Conservation (phyloP, 2,888 invertebrate genomes). For the Synergus gifuensis region DNA sequence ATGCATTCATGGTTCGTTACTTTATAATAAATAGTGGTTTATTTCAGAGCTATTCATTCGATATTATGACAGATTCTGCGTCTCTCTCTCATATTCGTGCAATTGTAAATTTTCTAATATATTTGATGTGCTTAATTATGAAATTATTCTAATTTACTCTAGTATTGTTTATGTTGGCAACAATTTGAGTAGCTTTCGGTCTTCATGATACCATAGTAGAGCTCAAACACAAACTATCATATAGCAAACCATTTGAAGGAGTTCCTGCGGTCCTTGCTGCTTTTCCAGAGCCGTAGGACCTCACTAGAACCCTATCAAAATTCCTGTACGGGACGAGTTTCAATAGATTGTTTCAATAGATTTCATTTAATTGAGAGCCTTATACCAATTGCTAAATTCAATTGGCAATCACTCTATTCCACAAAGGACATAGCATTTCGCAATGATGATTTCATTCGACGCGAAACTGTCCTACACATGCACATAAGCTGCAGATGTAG, state of each 20-base stretch:
- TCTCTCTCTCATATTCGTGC: neutral
- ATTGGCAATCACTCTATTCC: conserved; percentile 19
- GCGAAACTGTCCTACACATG: conserved; percentile 24
- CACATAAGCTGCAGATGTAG: conserved; percentile 27
- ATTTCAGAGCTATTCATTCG: neutral
- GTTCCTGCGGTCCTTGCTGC: no score
- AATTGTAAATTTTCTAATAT: neutral
- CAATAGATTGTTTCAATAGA: no score
- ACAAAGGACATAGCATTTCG: conserved; percentile 24
- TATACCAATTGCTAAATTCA: neutral
- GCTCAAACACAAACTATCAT: no score
- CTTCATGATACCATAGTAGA: no score
- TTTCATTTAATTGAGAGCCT: neutral
- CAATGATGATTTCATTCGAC: conserved; percentile 26
- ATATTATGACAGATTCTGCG: neutral
- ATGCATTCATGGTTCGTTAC: neutral
- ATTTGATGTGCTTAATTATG: neutral
- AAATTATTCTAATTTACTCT: no score
- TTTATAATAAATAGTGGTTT: conserved; percentile 25
- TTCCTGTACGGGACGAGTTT: no score
- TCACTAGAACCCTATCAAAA: no score
- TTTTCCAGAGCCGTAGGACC: no score
- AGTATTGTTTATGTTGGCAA: no score
- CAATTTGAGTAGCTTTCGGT: no score
- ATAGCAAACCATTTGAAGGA: no score